phyloP scores from a whole-genome alignment of 2,888 invertebrate genomes.

The Rhagophthalmus giganteus region DNA sequence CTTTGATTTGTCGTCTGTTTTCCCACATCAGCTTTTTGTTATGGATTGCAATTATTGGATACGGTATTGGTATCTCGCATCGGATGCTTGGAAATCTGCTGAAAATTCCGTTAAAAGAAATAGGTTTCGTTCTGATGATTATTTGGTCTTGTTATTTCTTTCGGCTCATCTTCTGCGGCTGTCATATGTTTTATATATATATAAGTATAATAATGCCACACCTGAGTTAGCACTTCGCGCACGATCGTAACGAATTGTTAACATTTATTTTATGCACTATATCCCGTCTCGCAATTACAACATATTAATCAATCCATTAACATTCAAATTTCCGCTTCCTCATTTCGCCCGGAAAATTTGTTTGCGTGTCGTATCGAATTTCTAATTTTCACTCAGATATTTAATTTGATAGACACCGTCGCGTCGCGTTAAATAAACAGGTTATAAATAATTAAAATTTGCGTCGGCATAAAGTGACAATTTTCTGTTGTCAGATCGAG shows the following conservation, averaged over 20 bases:
- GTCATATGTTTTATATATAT: no score
- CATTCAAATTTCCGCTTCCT: no score
- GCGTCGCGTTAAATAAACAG: no score
- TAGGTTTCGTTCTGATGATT: slow-evolving; percentile 34
- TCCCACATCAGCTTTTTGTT: slow-evolving; percentile 25
- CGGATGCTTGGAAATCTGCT: slow-evolving; percentile 32
- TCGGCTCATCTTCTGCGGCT: slow-evolving; percentile 34
- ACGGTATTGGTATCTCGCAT: slow-evolving; percentile 23
- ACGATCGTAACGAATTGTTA: not conserved
- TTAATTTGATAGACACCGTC: no score
- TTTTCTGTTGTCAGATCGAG: no score
- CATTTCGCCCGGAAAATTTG: no score
- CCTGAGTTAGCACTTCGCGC: slow-evolving; percentile 37
- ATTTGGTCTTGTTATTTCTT: slow-evolving; percentile 37
- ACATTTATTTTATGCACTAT: slow-evolving; percentile 1
- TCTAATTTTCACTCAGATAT: no score
- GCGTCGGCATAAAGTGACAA: no score
- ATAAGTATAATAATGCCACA: slow-evolving; percentile 39
- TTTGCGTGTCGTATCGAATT: no score
- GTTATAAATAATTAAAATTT: no score
- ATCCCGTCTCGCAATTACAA: not conserved
- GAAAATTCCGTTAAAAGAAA: slow-evolving; percentile 36
- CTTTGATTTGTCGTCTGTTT: slow-evolving; percentile 24
- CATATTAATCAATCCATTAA: no score
- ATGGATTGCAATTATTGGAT: slow-evolving; percentile 32